These are phyloP conservation scores for Sphinx pinastri DNA, from an alignment of 2,888 invertebrate species.

Conservation along the genomic window DNA sequence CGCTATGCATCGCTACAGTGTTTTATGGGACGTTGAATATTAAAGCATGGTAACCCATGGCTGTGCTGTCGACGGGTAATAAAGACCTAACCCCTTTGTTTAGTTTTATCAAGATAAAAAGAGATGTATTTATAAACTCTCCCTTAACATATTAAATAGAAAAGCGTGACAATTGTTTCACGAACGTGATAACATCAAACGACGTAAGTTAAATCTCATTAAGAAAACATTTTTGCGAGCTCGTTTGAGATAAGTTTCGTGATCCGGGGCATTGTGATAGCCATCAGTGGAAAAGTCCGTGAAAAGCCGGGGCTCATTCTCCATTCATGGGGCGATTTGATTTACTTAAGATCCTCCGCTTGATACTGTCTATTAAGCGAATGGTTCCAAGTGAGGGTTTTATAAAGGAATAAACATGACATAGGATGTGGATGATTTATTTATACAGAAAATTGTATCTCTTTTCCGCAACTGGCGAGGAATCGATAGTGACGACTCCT, in stretches of 20 bases:
- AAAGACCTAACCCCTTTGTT: too few species aligned
- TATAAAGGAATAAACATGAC: slow-evolving; percentile 63
- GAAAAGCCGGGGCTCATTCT: slow-evolving; percentile 78
- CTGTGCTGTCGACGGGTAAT: too few species aligned
- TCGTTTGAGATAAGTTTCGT: slow-evolving; percentile 75
- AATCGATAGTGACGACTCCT: neutral
- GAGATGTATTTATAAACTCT: neutral
- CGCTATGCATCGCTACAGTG: too few species aligned
- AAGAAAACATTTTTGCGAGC: slow-evolving; percentile 79
- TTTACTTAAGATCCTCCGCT: slow-evolving; percentile 81
- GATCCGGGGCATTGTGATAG: slow-evolving; percentile 82
- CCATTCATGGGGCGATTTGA: slow-evolving; percentile 83
- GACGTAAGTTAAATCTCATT: slow-evolving; percentile 78
- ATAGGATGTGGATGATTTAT: slow-evolving; percentile 27
- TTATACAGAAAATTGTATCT: slow-evolving; percentile 25
- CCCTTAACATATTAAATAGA: neutral
- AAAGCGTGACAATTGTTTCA: slow-evolving; percentile 14
- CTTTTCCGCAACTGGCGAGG: neutral
- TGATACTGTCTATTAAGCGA: slow-evolving; percentile 81
- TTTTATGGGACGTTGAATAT: too few species aligned
- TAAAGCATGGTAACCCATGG: too few species aligned
- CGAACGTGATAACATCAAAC: slow-evolving; percentile 66
- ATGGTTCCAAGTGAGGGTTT: slow-evolving; percentile 64
- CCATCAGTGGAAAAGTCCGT: slow-evolving; percentile 75
- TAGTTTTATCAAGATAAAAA: too few species aligned